Evolutionary conservation across 2,888 invertebrate species (phyloP).

Genomic region (Acanthosoma haemorrhoidale): DNA sequence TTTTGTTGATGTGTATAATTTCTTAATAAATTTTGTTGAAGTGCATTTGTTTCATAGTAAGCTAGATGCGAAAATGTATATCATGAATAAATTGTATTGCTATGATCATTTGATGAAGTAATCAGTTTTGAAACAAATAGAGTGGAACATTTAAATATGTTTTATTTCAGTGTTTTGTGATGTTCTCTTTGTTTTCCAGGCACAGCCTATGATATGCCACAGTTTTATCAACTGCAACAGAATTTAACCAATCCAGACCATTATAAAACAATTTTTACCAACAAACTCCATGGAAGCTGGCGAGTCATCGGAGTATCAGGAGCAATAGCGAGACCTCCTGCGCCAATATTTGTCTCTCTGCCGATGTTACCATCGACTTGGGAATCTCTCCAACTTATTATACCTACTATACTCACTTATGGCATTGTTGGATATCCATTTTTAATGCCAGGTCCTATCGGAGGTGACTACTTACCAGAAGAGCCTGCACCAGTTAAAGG

Average conservation of each 20-base stretch:
- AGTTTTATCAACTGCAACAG: constrained; percentile 68
- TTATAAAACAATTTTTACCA: constrained; percentile 68
- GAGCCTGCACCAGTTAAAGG: constrained; percentile 42
- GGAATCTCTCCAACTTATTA: constrained; percentile 74
- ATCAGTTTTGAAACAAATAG: too few species aligned
- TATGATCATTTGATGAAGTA: neutral
- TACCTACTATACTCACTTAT: constrained; percentile 81
- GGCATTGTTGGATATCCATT: constrained; percentile 91
- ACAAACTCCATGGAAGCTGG: constrained; percentile 30
- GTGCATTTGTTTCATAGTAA: neutral
- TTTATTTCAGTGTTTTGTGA: too few species aligned
- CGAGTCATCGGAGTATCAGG: constrained; percentile 74
- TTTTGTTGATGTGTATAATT: neutral
- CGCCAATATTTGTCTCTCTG: constrained; percentile 79
- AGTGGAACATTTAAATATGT: neutral
- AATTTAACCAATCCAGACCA: constrained; percentile 73
- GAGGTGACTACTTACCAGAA: constrained; percentile 70
- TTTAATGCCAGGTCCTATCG: constrained; percentile 87
- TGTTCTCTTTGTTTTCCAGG: constrained; percentile 35
- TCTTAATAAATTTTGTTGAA: neutral
- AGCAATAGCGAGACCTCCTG: constrained; percentile 72
- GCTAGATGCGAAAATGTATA: neutral
- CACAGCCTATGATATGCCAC: constrained; percentile 78
- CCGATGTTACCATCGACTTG: constrained; percentile 83
- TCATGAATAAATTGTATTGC: neutral